Evolutionary conservation across 1,140 invertebrate genomes (phyloP).

Genomic region (Zelostemma sp.): DNA sequence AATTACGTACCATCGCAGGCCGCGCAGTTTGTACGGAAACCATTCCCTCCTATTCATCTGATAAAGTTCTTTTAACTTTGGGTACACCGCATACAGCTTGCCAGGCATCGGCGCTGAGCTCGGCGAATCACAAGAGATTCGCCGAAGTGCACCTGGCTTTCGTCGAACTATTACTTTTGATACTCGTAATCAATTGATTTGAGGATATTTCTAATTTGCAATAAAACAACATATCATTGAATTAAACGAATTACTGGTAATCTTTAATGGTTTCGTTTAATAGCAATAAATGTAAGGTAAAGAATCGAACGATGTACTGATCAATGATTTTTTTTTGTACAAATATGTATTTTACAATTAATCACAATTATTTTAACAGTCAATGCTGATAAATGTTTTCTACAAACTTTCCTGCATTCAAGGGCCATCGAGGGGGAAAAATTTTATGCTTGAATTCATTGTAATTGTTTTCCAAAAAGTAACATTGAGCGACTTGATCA

Average conservation of each 20-base stretch:
- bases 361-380: conserved; percentile 3
- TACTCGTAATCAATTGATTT: conserved; percentile 53
- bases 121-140: conserved; percentile 59
- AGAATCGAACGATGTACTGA: too few species aligned
- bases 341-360: conserved; percentile 4
- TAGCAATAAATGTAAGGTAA: too few species aligned
- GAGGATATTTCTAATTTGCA: conserved; percentile 30
- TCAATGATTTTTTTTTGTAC: background rate
- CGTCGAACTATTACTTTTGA: conserved; percentile 53
- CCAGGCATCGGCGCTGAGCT: conserved; percentile 71
- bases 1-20: conserved; percentile 63
- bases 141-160: conserved; percentile 54
- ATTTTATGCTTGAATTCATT: too few species aligned
- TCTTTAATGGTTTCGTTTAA: too few species aligned
- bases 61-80: conserved; percentile 64
- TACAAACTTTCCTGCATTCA: background rate
- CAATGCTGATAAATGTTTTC: background rate
- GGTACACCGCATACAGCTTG: conserved; percentile 72
- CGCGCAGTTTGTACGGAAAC: conserved; percentile 67
- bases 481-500: too few species aligned
- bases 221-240: conserved; percentile 39
- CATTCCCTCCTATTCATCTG: conserved; percentile 65
- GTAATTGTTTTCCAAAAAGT: too few species aligned
- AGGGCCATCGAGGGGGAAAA: too few species aligned
- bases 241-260: background rate